Percentiles rank a stretch among this genome's conserved stretches.
Evolutionary conservation across 2,888 invertebrate species (phyloP).

Genomic region (Galeopsomyia nigrocyanea): DNA sequence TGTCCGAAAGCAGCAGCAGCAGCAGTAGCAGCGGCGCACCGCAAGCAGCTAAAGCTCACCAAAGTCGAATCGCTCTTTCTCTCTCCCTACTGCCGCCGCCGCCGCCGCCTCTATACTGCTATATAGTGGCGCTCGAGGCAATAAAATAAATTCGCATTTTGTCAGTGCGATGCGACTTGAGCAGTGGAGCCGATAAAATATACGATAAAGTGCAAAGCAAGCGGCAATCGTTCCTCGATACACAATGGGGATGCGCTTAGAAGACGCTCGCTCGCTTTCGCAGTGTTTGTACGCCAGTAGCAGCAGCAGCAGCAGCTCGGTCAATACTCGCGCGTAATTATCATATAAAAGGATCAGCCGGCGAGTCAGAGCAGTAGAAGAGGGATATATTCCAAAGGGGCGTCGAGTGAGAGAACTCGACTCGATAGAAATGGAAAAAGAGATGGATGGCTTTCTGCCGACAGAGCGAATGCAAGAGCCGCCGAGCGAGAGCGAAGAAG

Average conservation of each 20-base stretch:
- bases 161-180: neutral
- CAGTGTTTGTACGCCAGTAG: conserved; percentile 58
- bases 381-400: conserved; percentile 21
- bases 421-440: conserved; percentile 50
- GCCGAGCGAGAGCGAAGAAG: conserved; percentile 34
- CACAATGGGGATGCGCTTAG: conserved; percentile 35
- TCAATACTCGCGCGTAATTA: conserved; percentile 64
- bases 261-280: conserved; percentile 30
- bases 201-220: conserved; percentile 38
- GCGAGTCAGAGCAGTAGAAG: conserved; percentile 5
- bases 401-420: conserved; percentile 30
- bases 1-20: conserved; percentile 1
- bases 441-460: conserved; percentile 22
- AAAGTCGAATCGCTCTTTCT: too few relatives aligned
- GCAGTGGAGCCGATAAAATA: conserved; percentile 39
- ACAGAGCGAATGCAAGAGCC: neutral
- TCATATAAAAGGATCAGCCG: conserved; percentile 65
- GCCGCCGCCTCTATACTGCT: neutral
- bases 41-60: neutral
- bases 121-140: neutral
- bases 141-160: conserved; percentile 2
- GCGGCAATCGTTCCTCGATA: conserved; percentile 26
- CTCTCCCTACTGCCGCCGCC: too few relatives aligned
- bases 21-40: neutral
- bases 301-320: conserved; percentile 47